phyloP scores from a whole-genome alignment of 1,140 invertebrate species.

The Callitettix versicolor region DNA sequence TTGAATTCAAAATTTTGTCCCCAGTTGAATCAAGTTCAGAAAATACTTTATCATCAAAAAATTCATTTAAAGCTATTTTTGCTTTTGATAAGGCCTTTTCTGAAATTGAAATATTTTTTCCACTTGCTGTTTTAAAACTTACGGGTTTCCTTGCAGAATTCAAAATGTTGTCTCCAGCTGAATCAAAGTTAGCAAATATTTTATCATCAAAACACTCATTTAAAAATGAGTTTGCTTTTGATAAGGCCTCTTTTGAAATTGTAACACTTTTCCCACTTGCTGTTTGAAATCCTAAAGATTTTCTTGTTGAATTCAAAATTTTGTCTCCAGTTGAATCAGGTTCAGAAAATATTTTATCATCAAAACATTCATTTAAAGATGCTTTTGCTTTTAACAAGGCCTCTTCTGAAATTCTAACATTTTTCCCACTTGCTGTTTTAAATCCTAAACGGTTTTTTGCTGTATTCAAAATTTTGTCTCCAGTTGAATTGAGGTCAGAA shows the following conservation, averaged over 20 bases:
- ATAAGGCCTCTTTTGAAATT: slow-evolving; percentile 30
- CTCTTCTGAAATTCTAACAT: slow-evolving; percentile 13
- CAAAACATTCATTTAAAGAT: slow-evolving; percentile 17
- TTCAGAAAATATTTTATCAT: too few species aligned
- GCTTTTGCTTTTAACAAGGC: slow-evolving; percentile 17
- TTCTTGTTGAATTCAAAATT: too few species aligned
- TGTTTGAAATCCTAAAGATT: slow-evolving; percentile 28
- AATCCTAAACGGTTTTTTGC: too few species aligned
- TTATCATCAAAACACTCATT: slow-evolving; percentile 22
- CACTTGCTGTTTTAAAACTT: slow-evolving; percentile 23
- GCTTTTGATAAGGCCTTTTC: slow-evolving; percentile 13
- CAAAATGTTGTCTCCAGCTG: slow-evolving; percentile 23
- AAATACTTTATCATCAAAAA: not conserved
- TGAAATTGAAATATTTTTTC: slow-evolving; percentile 14
- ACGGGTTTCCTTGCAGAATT: slow-evolving; percentile 14
- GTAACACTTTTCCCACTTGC: slow-evolving; percentile 32
- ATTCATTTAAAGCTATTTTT: slow-evolving; percentile 16
- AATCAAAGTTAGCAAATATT: not conserved
- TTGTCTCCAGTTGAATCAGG: too few species aligned
- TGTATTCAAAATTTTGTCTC: slow-evolving; percentile 9
- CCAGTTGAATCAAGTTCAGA: not conserved
- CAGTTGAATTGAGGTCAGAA: slow-evolving; percentile 8
- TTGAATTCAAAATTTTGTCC: not conserved
- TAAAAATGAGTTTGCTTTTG: slow-evolving; percentile 28
- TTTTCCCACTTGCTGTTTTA: slow-evolving; percentile 26